These are phyloP conservation scores for Neomonachus schauinslandi DNA, from an alignment of 2,113 vertebrate species.

Conservation along the genomic window DNA sequence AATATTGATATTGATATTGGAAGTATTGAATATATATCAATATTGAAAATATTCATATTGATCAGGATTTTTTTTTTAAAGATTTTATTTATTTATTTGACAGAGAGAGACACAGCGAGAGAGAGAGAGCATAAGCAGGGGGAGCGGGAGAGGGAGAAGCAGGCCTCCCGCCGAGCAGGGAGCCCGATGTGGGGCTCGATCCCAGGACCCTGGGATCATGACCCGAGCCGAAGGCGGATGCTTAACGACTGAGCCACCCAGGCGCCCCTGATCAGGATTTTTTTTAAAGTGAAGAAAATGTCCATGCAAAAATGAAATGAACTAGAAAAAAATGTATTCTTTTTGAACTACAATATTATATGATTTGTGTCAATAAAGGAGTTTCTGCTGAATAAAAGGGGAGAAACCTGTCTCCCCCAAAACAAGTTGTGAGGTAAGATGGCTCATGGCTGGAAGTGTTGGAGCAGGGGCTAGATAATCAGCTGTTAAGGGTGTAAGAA, in stretches of 20 bases:
- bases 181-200: no score
- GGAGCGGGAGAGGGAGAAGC: no score
- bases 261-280: no score
- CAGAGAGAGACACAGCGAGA: no score
- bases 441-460: background rate
- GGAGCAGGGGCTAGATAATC: background rate
- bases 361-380: background rate
- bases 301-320: background rate
- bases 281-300: background rate
- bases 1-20: background rate
- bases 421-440: background rate
- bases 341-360: background rate
- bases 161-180: no score
- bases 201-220: no score
- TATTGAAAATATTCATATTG: background rate
- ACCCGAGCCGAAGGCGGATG: no score
- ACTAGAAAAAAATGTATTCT: background rate
- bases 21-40: no score
- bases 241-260: no score
- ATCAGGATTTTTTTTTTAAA: background rate
- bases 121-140: no score
- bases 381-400: background rate
- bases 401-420: background rate
- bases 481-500: background rate
- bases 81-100: no score